Evolutionary conservation across 2,888 invertebrate species (phyloP).

Genomic region (Calliphora vomitoria): DNA sequence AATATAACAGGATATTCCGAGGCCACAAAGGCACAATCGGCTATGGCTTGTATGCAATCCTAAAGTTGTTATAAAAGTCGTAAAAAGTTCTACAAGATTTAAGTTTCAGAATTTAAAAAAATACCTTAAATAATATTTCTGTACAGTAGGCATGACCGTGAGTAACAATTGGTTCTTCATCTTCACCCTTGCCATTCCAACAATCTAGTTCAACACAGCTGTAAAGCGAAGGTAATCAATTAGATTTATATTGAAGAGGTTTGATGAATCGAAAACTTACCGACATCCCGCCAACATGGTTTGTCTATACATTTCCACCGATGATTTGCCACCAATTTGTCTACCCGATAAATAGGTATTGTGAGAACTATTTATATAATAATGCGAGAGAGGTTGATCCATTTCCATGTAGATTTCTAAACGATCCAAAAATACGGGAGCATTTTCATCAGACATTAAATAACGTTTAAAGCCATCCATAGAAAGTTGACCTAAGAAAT

Average conservation of each 20-base stretch:
- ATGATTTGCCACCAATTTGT: slow-evolving; percentile 99
- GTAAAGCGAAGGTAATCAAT: neutral
- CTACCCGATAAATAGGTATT: slow-evolving; percentile 97
- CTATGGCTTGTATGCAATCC: slow-evolving; percentile 97
- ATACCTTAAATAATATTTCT: slow-evolving; percentile 96
- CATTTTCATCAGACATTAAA: slow-evolving; percentile 99
- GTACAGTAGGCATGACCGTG: slow-evolving; percentile 99
- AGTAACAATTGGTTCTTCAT: slow-evolving; percentile 99
- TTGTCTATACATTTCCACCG: slow-evolving; percentile 99
- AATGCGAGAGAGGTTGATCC: slow-evolving; percentile 99
- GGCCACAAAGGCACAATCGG: slow-evolving; percentile 99
- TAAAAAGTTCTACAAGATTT: neutral
- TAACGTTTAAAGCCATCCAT: slow-evolving; percentile 99
- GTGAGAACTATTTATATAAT: slow-evolving; percentile 99
- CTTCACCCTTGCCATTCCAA: slow-evolving; percentile 99
- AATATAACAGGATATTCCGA: slow-evolving; percentile 98
- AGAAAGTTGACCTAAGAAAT: slow-evolving; percentile 89
- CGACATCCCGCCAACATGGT: slow-evolving; percentile 98
- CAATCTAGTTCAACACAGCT: slow-evolving; percentile 99
- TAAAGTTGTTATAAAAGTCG: slow-evolving; percentile 63
- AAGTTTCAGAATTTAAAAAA: no score
- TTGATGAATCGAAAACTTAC: slow-evolving; percentile 85
- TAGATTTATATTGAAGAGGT: neutral
- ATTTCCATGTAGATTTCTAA: slow-evolving; percentile 99
- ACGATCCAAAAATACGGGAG: slow-evolving; percentile 99